Evolutionary conservation across 2,797 vertebrate genomes (phyloP).

Genomic region (Eleutherodactylus coqui): DNA sequence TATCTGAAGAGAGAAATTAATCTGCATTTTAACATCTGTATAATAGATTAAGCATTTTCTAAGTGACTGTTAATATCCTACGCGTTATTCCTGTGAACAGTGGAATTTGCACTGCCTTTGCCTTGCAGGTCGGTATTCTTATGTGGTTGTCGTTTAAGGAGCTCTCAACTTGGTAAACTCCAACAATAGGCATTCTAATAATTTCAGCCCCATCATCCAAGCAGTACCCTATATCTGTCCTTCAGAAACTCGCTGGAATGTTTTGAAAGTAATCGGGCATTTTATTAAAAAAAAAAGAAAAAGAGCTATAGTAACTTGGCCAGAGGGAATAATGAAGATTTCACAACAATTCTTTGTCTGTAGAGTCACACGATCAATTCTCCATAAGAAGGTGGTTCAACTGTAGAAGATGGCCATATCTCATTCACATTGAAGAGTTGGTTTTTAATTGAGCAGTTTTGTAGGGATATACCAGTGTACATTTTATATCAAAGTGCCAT

Average conservation of each 20-base stretch:
- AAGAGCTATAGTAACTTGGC: neutral
- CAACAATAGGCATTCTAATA: neutral
- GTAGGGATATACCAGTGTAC: neutral
- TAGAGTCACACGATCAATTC: neutral
- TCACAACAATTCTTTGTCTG: neutral
- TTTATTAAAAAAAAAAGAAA: too few species aligned
- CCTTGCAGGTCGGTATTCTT: neutral
- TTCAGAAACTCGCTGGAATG: neutral
- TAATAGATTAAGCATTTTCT: neutral
- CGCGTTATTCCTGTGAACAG: neutral
- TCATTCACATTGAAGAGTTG: neutral
- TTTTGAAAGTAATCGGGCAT: neutral
- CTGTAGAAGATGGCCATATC: neutral
- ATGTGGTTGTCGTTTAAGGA: neutral
- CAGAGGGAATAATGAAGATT: neutral
- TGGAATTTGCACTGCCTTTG: neutral
- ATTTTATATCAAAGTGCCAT: neutral
- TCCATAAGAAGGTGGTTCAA: neutral
- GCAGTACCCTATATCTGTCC: neutral
- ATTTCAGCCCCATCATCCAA: neutral
- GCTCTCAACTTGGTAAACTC: neutral
- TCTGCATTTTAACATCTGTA: constrained; percentile 14
- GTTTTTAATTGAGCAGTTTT: neutral
- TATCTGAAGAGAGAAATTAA: neutral
- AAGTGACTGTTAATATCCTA: constrained; percentile 15